phyloP scores from a whole-genome alignment of 2,888 invertebrate genomes.

The Pseudolycoriella hygida region DNA sequence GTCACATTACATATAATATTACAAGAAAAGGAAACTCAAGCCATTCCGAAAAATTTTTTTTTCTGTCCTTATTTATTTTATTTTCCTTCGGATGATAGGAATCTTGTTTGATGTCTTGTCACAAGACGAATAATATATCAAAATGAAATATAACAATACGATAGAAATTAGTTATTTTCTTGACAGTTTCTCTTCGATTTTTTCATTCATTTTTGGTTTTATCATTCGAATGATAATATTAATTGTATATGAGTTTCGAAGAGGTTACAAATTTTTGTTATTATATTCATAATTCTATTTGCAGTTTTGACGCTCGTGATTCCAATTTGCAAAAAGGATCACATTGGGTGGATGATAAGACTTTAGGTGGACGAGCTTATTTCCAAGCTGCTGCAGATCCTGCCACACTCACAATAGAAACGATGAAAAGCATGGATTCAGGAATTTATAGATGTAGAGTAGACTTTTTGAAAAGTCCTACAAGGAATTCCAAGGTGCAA shows the following conservation, averaged over 20 bases:
- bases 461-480: conserved; percentile 79
- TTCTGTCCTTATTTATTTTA: not conserved
- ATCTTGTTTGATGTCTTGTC: too few species aligned
- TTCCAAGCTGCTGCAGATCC: conserved; percentile 58
- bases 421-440: conserved; percentile 54
- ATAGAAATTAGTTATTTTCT: not conserved
- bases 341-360: conserved; percentile 36
- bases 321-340: conserved; percentile 31
- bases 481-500: conserved; percentile 71
- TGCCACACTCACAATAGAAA: conserved; percentile 57
- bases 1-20: not conserved
- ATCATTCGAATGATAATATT: conserved; percentile 1
- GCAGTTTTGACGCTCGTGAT: conserved; percentile 35
- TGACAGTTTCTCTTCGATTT: not conserved
- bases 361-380: conserved; percentile 49
- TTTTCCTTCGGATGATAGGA: not conserved
- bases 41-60: not conserved
- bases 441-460: conserved; percentile 77
- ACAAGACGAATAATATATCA: too few species aligned
- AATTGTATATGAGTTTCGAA: too few species aligned
- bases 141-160: too few species aligned
- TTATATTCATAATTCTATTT: conserved; percentile 10
- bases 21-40: not conserved
- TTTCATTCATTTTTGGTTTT: conserved; percentile 2
- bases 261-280: too few species aligned